These are phyloP conservation scores for Cinclus cinclus DNA, from an alignment of 2,113 vertebrate genomes.

Conservation along the genomic window DNA sequence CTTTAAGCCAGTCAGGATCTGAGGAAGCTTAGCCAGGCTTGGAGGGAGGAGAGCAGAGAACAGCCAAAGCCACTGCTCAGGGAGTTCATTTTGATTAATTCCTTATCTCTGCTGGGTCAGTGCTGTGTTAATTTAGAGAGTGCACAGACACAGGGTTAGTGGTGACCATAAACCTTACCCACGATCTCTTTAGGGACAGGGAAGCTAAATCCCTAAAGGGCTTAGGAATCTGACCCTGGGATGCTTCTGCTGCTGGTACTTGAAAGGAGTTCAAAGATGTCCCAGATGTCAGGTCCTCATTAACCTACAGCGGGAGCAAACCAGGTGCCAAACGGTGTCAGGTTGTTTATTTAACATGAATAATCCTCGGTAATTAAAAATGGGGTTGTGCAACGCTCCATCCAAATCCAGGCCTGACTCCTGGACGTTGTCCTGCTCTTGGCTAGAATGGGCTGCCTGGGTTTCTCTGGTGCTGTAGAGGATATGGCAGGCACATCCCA, in stretches of 20 bases:
- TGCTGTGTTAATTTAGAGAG: neutral
- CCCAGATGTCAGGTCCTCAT: neutral
- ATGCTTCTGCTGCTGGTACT: neutral
- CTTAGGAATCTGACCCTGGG: neutral
- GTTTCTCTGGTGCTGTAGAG: neutral
- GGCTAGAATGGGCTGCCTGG: neutral
- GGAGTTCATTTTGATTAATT: neutral
- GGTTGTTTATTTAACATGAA: neutral
- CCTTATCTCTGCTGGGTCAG: neutral
- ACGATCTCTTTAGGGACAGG: neutral
- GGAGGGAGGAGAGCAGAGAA: neutral
- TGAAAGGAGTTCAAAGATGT: neutral
- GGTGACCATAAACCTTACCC: neutral
- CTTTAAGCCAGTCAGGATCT: slow-evolving; percentile 18
- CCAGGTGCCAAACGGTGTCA: neutral
- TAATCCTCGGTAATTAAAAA: neutral
- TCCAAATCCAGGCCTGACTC: neutral
- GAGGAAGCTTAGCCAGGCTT: slow-evolving; percentile 18
- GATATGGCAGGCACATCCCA: neutral
- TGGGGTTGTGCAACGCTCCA: neutral
- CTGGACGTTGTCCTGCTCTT: neutral
- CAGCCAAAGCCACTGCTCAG: neutral
- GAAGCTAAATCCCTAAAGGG: neutral
- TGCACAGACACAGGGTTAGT: neutral
- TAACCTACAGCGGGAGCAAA: neutral